These are phyloP conservation scores for Acleris holmiana DNA, from an alignment of 2,888 invertebrate species.

Conservation along the genomic window DNA sequence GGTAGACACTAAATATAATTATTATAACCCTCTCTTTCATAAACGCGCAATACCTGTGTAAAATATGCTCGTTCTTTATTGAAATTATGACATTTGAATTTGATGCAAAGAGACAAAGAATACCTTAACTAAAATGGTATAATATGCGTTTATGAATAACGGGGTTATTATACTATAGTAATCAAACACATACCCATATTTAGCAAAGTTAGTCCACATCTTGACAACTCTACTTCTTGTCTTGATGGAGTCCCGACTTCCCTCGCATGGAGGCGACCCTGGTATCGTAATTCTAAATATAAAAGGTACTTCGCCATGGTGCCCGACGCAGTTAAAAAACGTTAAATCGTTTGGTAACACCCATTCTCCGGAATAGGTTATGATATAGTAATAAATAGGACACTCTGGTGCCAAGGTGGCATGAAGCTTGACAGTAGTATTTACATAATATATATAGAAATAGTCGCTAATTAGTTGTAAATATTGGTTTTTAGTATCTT, in stretches of 20 bases:
- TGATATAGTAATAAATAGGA: slow-evolving; percentile 71
- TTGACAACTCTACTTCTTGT: slow-evolving; percentile 67
- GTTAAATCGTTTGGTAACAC: slow-evolving; percentile 54
- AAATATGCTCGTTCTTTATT: too few relatives aligned
- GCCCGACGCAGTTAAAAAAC: slow-evolving; percentile 65
- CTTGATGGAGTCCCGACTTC: slow-evolving; percentile 64
- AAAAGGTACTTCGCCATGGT: slow-evolving; percentile 70
- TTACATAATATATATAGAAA: slow-evolving; percentile 70
- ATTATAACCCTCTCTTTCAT: too few relatives aligned
- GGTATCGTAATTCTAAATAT: slow-evolving; percentile 61
- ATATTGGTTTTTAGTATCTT: slow-evolving; percentile 66
- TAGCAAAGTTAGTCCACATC: slow-evolving; percentile 82
- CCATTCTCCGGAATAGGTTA: slow-evolving; percentile 71
- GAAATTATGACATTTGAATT: too few relatives aligned
- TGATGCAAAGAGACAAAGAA: too few relatives aligned
- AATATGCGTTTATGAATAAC: too few relatives aligned
- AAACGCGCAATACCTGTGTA: too few relatives aligned
- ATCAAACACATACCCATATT: slow-evolving; percentile 65
- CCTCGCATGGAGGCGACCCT: slow-evolving; percentile 54
- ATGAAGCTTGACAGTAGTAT: slow-evolving; percentile 69
- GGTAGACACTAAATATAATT: too few relatives aligned
- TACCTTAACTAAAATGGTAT: too few relatives aligned
- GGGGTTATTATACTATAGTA: neutral
- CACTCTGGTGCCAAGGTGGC: slow-evolving; percentile 59
- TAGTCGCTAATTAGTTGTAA: slow-evolving; percentile 72